Conservation (phyloP, 2,888 invertebrate species). For the Tenthredo scrophulariae region DNA sequence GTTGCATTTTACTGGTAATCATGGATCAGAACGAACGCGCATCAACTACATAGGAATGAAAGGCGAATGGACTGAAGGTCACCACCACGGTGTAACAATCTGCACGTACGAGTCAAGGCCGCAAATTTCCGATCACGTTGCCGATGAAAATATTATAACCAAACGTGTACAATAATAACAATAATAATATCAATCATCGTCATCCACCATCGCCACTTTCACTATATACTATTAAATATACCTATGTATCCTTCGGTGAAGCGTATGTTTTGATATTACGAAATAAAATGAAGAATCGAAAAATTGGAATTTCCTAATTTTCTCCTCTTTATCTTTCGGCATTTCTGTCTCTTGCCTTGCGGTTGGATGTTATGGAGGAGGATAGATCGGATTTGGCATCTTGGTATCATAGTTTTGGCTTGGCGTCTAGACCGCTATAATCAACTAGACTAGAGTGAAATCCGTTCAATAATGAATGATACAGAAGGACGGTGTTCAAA, state of each 20-base stretch:
- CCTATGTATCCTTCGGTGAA: neutral
- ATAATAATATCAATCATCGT: slow-evolving; percentile 18
- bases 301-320: neutral
- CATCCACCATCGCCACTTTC: neutral
- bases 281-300: neutral
- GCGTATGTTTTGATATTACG: neutral
- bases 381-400: neutral
- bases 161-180: slow-evolving; percentile 35
- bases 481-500: neutral
- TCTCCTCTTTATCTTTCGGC: neutral
- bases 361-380: neutral
- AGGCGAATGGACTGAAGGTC: slow-evolving; percentile 93
- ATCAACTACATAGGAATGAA: slow-evolving; percentile 97
- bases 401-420: neutral
- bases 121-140: slow-evolving; percentile 92
- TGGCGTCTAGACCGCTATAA: neutral
- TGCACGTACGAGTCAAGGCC: slow-evolving; percentile 94
- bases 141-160: slow-evolving; percentile 73
- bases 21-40: slow-evolving; percentile 90
- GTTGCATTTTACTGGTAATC: slow-evolving; percentile 94
- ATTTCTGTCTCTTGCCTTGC: neutral
- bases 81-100: slow-evolving; percentile 94
- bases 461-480: slow-evolving; percentile 19
- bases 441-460: neutral
- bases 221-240: neutral